These are phyloP conservation scores for Pinna nobilis DNA, from an alignment of 1,140 invertebrate genomes.

Conservation along the genomic window DNA sequence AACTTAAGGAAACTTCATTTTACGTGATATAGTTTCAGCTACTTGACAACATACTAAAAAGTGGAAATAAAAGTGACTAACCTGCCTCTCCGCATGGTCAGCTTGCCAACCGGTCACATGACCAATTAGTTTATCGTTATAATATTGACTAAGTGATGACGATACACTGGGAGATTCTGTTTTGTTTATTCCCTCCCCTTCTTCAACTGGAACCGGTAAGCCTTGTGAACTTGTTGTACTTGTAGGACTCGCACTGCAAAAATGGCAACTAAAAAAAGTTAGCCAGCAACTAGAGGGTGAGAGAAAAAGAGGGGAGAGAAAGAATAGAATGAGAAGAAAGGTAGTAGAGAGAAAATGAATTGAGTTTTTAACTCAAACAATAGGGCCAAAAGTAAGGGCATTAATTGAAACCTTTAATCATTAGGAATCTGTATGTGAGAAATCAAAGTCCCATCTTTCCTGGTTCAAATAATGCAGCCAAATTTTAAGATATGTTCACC, in stretches of 20 bases:
- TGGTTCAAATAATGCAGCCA: too few relatives aligned
- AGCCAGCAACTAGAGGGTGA: too few relatives aligned
- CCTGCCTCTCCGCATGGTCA: constrained; percentile 94
- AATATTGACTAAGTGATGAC: constrained; percentile 92
- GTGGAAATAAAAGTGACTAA: constrained; percentile 68
- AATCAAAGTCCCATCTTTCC: too few relatives aligned
- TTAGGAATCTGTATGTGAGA: too few relatives aligned
- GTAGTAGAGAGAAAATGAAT: too few relatives aligned
- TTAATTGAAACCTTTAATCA: too few relatives aligned
- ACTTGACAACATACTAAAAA: background rate
- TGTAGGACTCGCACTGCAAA: constrained; percentile 72
- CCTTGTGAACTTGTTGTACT: constrained; percentile 70
- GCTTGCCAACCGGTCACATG: constrained; percentile 95
- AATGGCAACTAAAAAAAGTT: background rate
- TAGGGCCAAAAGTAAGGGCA: too few relatives aligned
- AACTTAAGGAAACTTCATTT: background rate
- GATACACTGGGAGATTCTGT: constrained; percentile 79
- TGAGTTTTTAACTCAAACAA: too few relatives aligned
- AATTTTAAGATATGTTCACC: too few relatives aligned
- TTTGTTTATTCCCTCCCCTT: constrained; percentile 60
- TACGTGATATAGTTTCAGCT: background rate
- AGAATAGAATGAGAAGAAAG: too few relatives aligned
- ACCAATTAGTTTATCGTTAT: constrained; percentile 90
- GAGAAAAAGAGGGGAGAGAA: background rate
- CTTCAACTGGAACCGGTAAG: constrained; percentile 51